phyloP scores from a whole-genome alignment of 2,888 invertebrate genomes.

The Lottia gigantea region DNA sequence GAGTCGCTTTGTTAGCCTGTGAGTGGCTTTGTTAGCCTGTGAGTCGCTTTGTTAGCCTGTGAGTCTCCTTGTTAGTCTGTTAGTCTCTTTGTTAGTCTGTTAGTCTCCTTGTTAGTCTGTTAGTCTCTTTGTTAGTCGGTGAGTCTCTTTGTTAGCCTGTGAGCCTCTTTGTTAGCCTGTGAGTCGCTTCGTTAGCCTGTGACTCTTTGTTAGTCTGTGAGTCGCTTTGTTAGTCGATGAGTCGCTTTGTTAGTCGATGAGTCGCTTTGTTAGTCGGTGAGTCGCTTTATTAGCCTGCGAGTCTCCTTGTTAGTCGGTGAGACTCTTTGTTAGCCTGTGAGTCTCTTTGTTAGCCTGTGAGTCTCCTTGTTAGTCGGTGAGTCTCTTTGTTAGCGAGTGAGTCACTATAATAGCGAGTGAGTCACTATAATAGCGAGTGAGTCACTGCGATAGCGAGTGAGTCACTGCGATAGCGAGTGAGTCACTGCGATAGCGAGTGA shows the following conservation, averaged over 20 bases:
- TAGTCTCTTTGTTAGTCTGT: too few relatives aligned
- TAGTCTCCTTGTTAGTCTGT: too few relatives aligned
- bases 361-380: too few relatives aligned
- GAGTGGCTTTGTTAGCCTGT: background rate
- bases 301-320: background rate
- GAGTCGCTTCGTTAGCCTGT: background rate
- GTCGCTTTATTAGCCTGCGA: background rate
- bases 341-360: too few relatives aligned
- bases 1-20: slow-evolving; percentile 6
- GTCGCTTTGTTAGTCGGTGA: slow-evolving; percentile 9
- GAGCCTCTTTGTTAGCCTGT: background rate
- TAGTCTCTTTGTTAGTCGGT: background rate
- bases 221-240: too few relatives aligned
- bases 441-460: too few relatives aligned
- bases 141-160: background rate
- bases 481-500: too few relatives aligned
- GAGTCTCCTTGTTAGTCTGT: background rate
- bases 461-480: too few relatives aligned
- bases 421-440: too few relatives aligned
- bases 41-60: background rate
- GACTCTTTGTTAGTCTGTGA: too few relatives aligned
- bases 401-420: background rate
- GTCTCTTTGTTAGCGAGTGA: background rate
- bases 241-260: background rate
- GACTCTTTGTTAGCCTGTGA: background rate